These are phyloP conservation scores for Umimayanthus kanabou DNA, from an alignment of 92 coral and sea anemone species.

Conservation along the genomic window DNA sequence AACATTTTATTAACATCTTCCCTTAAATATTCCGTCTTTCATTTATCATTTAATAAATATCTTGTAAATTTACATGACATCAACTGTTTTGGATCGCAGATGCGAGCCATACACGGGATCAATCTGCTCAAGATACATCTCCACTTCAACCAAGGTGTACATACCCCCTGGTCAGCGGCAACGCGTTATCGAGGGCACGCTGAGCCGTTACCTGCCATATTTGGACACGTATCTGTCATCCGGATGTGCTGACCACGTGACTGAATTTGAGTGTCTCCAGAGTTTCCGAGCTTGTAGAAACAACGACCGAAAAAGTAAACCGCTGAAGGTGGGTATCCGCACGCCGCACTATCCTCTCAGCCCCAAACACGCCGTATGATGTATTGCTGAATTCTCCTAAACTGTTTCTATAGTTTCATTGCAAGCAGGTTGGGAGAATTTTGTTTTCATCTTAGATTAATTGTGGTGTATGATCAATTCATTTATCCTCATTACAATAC, in stretches of 20 bases:
- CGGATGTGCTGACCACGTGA: slow-evolving; percentile 5
- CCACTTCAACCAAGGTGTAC: slow-evolving; percentile 20
- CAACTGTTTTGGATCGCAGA: background rate
- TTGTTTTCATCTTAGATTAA: too few relatives aligned
- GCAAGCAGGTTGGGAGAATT: too few relatives aligned
- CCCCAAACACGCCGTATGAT: too few relatives aligned
- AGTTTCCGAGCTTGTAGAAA: slow-evolving; percentile 13
- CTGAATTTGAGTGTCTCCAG: slow-evolving; percentile 13
- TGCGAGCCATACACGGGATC: slow-evolving; percentile 22
- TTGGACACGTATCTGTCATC: slow-evolving; percentile 7
- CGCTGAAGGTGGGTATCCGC: background rate
- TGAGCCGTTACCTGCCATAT: slow-evolving; percentile 16
- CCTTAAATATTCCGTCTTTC: too few relatives aligned
- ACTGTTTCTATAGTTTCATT: too few relatives aligned
- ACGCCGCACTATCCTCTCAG: too few relatives aligned
- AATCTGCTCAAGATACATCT: slow-evolving; percentile 3
- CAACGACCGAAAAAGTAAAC: slow-evolving; percentile 8
- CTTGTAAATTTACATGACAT: background rate
- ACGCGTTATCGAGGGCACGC: background rate
- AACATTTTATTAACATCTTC: too few relatives aligned
- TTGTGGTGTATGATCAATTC: too few relatives aligned
- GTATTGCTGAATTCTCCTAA: too few relatives aligned
- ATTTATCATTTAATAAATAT: too few relatives aligned
- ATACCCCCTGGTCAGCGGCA: slow-evolving; percentile 3
- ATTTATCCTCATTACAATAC: too few relatives aligned